phyloP scores from a whole-genome alignment of 2,797 vertebrate species.

The Sitta carolinensis region DNA sequence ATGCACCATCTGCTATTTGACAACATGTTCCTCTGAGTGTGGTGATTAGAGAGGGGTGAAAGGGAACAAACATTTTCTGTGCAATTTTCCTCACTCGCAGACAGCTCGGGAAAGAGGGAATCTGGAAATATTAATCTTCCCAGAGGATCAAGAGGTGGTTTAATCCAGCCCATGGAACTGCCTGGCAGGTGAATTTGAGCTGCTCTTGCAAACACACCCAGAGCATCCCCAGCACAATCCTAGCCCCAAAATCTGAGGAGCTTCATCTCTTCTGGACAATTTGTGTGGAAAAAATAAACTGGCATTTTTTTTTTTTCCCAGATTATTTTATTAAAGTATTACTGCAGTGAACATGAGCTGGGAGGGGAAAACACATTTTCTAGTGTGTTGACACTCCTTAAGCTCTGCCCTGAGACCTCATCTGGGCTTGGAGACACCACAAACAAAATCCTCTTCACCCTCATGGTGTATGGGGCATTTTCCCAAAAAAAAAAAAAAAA shows the following conservation, averaged over 20 bases:
- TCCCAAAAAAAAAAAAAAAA: background rate
- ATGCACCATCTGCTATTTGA: conserved; percentile 56
- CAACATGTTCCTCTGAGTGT: background rate
- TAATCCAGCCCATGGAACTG: accelerated
- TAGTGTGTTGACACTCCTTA: background rate
- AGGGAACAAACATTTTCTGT: background rate
- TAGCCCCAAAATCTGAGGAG: background rate
- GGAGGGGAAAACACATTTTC: background rate
- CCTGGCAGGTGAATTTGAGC: background rate
- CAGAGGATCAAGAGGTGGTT: background rate
- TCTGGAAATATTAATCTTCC: background rate
- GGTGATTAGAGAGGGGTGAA: background rate
- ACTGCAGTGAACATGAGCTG: background rate
- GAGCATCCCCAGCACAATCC: accelerated
- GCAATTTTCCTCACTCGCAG: background rate
- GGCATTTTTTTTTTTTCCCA: background rate
- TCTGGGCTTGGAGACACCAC: accelerated
- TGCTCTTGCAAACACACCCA: background rate
- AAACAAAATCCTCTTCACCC: accelerated
- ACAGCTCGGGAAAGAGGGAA: background rate
- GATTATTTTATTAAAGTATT: background rate
- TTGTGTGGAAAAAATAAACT: background rate
- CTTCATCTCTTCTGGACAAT: background rate
- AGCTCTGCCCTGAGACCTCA: background rate
- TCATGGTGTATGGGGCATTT: accelerated